Conservation (phyloP, 2,797 vertebrate species). For the Clamator glandarius region DNA sequence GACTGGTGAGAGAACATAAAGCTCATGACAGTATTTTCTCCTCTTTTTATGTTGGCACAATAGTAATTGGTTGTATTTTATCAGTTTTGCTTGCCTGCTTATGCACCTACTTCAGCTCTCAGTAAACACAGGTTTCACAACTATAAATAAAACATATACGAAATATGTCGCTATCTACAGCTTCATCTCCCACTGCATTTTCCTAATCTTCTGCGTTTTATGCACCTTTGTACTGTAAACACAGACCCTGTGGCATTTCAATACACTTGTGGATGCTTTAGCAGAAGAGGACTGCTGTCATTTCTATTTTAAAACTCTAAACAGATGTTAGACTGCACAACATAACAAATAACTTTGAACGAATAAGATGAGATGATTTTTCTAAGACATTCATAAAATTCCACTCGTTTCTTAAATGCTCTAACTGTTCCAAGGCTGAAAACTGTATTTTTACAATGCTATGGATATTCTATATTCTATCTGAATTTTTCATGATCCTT, state of each 20-base stretch:
- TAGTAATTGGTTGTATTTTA: neutral
- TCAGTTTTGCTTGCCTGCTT: neutral
- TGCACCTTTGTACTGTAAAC: slow-evolving; percentile 4
- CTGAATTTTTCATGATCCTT: neutral
- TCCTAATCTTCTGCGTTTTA: neutral
- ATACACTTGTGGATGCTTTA: neutral
- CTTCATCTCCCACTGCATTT: neutral
- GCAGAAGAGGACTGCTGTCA: slow-evolving; percentile 21
- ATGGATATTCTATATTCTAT: neutral
- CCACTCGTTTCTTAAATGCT: neutral
- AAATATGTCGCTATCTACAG: neutral
- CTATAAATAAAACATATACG: slow-evolving; percentile 18
- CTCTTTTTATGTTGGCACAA: neutral
- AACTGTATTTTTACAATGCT: neutral
- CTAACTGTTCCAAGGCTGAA: neutral
- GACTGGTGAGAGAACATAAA: neutral
- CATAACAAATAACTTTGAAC: neutral
- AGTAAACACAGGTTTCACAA: neutral
- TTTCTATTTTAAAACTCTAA: slow-evolving; percentile 35
- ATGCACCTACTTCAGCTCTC: neutral
- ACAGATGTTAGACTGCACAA: slow-evolving; percentile 22
- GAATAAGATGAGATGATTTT: neutral
- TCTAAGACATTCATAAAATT: neutral
- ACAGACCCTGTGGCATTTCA: slow-evolving; percentile 2
- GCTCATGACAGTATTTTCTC: neutral